Base-by-base conservation (phyloP, 2,888 invertebrate genomes). In the Hofmannophila pseudospretella region DNA sequence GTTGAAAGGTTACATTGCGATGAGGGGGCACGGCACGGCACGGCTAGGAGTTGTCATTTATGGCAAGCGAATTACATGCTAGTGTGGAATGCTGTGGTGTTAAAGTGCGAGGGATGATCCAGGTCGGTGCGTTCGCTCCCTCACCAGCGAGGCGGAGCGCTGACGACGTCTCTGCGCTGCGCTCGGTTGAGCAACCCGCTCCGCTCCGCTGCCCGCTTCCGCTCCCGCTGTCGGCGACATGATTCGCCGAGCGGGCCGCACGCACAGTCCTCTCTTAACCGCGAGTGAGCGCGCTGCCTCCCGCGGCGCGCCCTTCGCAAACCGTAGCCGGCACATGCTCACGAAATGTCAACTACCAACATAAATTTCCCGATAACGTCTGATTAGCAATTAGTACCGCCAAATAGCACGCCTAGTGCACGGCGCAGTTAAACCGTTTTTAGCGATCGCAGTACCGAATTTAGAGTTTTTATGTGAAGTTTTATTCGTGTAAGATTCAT, bases 221-320 rank as follows among this genome's bases (percentile, higher is more conserved):
- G 39, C 29, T 11, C 23, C 19, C 41, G 39, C 34, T 36, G 41
- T 42, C 43, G 35, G 42, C 47, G 45, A n/a, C 16, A 7, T n/a
- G 22, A n/a, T 16, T 7, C 27, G 20, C 20, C 32, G 16, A 10
- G 22, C 32, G 29, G 36, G 19, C 30, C 29, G 32, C 35, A 35
- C 33, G 32, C 37, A 76, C 84, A 85, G 85, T 85, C 64, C 74
- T 73, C 79, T 69, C 65, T 67, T 67, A 79, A 72, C 84, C 82
- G 81, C 80, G 77, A 79, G 71, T 73, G 84, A 82, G 85, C 79
- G 81, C 80, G 84, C 79, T 78, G 82, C 80, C 68, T 78, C 64
- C n/a, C 63, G 76, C 79, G 79, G 80, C 76, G 76, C 71, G 76
- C 76, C 70, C 73, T 65, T 62, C 59, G 62, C 65, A 51, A 51